Evolutionary conservation across 2,797 vertebrate genomes (phyloP).

Genomic region (Falco columbarius): DNA sequence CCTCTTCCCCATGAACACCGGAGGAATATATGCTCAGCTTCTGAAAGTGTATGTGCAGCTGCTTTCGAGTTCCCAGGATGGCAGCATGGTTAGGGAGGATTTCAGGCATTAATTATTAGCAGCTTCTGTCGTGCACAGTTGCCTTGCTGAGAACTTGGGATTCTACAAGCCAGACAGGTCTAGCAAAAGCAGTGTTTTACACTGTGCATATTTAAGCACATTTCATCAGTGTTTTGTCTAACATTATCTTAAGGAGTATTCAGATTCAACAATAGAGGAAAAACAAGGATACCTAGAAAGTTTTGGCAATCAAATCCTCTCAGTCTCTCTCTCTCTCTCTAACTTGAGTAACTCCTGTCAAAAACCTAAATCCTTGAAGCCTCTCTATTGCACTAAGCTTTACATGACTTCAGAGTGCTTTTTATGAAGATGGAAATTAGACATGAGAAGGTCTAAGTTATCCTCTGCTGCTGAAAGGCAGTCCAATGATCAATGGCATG

Average conservation of each 20-base stretch:
- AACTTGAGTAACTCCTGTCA: slow-evolving; percentile 31
- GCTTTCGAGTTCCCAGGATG: slow-evolving; percentile 4
- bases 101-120: slow-evolving; percentile 57
- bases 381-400: slow-evolving; percentile 1
- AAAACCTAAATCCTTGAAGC: slow-evolving; percentile 18
- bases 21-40: not conserved
- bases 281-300: not conserved
- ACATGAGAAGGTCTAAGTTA: not conserved
- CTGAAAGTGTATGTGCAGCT: not conserved
- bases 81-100: not conserved
- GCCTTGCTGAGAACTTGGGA: slow-evolving; percentile 36
- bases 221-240: slow-evolving; percentile 28
- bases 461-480: not conserved
- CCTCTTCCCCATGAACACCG: not conserved
- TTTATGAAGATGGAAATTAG: not conserved
- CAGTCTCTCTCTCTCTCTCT: not conserved
- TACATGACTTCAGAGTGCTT: not conserved
- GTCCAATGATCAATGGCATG: not conserved
- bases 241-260: not conserved
- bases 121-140: slow-evolving; percentile 16
- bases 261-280: slow-evolving; percentile 9
- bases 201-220: slow-evolving; percentile 55
- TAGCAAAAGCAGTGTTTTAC: slow-evolving; percentile 18
- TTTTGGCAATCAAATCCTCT: slow-evolving; percentile 6
- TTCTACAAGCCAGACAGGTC: slow-evolving; percentile 35